Evolutionary conservation across 2,797 vertebrate species (phyloP), one percentile per base, ranked within the genome.

Genomic region (Melanotaenia parkinsoni): DNA sequence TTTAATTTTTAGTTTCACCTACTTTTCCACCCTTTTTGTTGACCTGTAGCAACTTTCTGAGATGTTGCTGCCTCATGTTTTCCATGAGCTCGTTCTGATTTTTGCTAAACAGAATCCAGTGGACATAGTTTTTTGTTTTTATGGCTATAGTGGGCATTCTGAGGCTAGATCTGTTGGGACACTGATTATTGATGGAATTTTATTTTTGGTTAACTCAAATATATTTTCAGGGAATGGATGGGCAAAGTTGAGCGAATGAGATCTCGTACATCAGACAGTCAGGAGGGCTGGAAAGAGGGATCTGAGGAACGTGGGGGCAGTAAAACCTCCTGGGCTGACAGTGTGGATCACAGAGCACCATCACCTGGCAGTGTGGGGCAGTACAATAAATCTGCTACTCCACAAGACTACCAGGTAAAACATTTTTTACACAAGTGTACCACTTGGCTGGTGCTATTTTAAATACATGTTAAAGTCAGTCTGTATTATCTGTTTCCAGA

Each of bases 331-430:
- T 91, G 93, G 93, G 63, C 63, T 0, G 94, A 95, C 1, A 14
- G 51, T 47, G 70, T 77, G 9, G 91, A 96, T 72, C 88, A 91
- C 38, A 96, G 95, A 85, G 89, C 85, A 22, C 89, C 96, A n/a
- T 94, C 94, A 26, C 92, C 94, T 65, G 90, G 89, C 66, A 87
- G 62, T 70, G 79, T 88, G 83, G 94, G 89, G 18, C 90, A 96
- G 50, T 96, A 93, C 20, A 82, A 79, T 85, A 98, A 98, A 87
- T 69, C 77, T 45, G 91, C 90, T 70, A 89, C 92, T 58, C 76
- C 91, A 7, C 94, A 94, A 73, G 97, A 96, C 77, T 91, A 84
- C 65, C 97, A 99, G 96, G 97, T 98, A 90, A 72, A 64, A 3
- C 33, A 28, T 66, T 60, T 26, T 47, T 53, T 67, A 33, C 4